phyloP scores from a whole-genome alignment of 1,140 invertebrate genomes.

The Anthonomus grandis region DNA sequence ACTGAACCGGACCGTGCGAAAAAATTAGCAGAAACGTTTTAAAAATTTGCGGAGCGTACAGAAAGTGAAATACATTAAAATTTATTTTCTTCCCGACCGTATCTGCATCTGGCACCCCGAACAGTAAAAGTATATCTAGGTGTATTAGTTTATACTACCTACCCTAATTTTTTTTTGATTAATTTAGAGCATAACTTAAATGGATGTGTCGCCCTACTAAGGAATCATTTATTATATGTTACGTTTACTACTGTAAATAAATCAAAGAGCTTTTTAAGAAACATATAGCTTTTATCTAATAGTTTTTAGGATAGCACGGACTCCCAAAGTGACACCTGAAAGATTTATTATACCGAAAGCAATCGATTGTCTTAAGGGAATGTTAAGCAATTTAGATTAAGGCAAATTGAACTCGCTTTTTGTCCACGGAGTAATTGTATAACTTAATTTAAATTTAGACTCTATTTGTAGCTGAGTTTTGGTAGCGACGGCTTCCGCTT shows the following conservation, averaged over 20 bases:
- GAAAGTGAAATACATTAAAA: slow-evolving; percentile 23
- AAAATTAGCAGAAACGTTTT: slow-evolving; percentile 21
- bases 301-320: slow-evolving; percentile 21
- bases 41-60: slow-evolving; percentile 17
- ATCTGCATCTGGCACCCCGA: slow-evolving; percentile 21
- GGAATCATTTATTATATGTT: too few species aligned
- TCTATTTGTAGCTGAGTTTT: slow-evolving; percentile 16
- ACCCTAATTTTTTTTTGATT: too few species aligned
- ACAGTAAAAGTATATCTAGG: too few species aligned
- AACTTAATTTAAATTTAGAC: slow-evolving; percentile 25
- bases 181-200: too few species aligned
- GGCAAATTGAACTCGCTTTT: slow-evolving; percentile 26
- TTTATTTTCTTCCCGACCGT: slow-evolving; percentile 23
- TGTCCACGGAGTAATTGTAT: slow-evolving; percentile 19
- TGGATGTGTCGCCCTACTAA: too few species aligned
- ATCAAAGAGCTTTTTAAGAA: too few species aligned
- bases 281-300: too few species aligned
- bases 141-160: too few species aligned
- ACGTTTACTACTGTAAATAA: too few species aligned
- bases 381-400: slow-evolving; percentile 29
- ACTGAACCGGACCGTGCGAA: slow-evolving; percentile 9
- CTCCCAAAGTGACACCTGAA: slow-evolving; percentile 11
- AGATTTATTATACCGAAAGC: slow-evolving; percentile 20
- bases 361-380: slow-evolving; percentile 28
- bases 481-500: background rate